Evolutionary conservation across 2,113 vertebrate species (phyloP), one percentile per base, ranked within the genome.

Genomic region (Enhydra lutris): DNA sequence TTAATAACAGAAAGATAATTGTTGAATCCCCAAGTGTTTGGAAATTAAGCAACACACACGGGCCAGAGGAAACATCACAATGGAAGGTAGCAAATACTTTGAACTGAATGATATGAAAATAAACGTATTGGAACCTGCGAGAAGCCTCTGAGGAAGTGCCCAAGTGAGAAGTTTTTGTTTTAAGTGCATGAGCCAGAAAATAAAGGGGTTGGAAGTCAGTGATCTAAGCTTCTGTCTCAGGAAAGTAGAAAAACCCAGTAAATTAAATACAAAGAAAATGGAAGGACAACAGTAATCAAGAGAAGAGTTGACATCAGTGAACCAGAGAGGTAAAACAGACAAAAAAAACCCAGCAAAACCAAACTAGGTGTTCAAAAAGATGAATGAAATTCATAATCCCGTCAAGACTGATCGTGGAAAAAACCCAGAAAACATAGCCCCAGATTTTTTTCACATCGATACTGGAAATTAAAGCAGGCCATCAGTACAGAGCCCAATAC

Each of bases 1-100:
- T 74, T 86, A 92, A 69, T 82, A 83, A 92, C 52, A 78, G 87
- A 69, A 87, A 36, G 78, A 59, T 95, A 78, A 96, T 15, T 55
- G 34, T 89, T 93, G 71, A 88, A 63, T 91, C 65, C 65, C 85
- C 92, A 52, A 61, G 89, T 45, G 65, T 96, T 95, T 82, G 73
- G 92, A 81, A 96, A 94, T 93, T 34, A 79, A 95, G 84, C 91
- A 91, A 89, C 31, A n/a, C 13, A 31, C 24, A 13, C 1, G 23
- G 91, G 85, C 52, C 92, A 50, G 79, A 86, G 47, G 39, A 45
- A 80, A 95, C 65, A 63, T 74, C 45, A 39, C 91, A 57, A 9
- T 17, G 59, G 96, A 81, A 59, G n/a, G n/a, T 31, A 59, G 85
- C 80, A 95, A 88, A 91, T 47, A 52, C 65, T 36, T 63, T 7